phyloP scores from a whole-genome alignment of 1,140 invertebrate genomes.

The Drosophila lowei region DNA sequence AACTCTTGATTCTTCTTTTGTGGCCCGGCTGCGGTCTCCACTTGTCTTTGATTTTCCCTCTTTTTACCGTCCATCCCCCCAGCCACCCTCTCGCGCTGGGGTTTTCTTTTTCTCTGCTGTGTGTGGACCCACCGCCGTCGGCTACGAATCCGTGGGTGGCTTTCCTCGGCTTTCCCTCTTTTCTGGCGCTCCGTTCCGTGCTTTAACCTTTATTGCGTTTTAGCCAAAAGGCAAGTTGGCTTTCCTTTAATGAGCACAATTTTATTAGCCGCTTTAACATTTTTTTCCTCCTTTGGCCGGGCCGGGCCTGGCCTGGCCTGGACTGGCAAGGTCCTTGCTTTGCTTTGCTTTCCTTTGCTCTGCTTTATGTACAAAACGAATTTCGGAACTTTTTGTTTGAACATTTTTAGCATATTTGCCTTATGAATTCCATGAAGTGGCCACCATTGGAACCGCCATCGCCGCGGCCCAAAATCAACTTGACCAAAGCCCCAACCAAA shows the following conservation, averaged over 20 bases:
- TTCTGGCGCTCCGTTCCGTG: slow-evolving; percentile 14
- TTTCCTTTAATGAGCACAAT: slow-evolving; percentile 77
- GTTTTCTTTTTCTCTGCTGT: slow-evolving; percentile 3
- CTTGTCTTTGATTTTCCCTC: slow-evolving; percentile 66
- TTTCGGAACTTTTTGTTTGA: slow-evolving; percentile 55
- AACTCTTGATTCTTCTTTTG: slow-evolving; percentile 69
- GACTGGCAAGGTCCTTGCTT: neutral
- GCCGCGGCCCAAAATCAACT: slow-evolving; percentile 30
- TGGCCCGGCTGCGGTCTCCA: slow-evolving; percentile 54
- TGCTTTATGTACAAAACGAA: slow-evolving; percentile 54
- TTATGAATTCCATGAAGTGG: slow-evolving; percentile 24
- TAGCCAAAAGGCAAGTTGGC: slow-evolving; percentile 64
- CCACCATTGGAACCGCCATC: neutral
- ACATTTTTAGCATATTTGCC: slow-evolving; percentile 61
- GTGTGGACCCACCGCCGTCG: slow-evolving; percentile 33
- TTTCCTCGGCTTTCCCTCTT: slow-evolving; percentile 20
- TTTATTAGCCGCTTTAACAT: slow-evolving; percentile 73
- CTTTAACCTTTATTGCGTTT: slow-evolving; percentile 75
- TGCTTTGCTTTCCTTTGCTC: slow-evolving; percentile 16
- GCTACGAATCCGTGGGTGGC: slow-evolving; percentile 21
- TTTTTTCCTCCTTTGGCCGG: slow-evolving; percentile 12
- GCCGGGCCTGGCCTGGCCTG: neutral
- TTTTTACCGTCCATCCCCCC: slow-evolving; percentile 7
- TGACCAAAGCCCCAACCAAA: slow-evolving; percentile 2
- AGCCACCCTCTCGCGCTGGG: slow-evolving; percentile 14